Base-by-base conservation (phyloP, 2,888 invertebrate genomes). In the Drosophila imparisetae region DNA sequence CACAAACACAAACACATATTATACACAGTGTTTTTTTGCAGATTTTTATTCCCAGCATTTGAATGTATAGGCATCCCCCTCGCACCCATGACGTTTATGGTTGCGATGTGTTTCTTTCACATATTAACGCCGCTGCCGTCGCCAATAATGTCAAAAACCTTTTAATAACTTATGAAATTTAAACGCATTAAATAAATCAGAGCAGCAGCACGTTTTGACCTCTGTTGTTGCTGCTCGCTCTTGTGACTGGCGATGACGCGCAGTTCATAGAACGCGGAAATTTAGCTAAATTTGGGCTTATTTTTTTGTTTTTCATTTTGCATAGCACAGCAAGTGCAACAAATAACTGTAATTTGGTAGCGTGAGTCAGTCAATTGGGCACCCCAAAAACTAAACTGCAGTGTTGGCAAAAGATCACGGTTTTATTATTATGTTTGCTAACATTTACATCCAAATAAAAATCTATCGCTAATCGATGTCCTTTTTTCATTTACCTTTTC, bases 181-280 rank as follows among this genome's bases (percentile, higher is more conserved):
- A 40, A 72, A 60, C 72, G 53, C 80, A 76, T 81, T 66, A 13
- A 53, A 68, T 73, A 68, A 73, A 69, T 58, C 69, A 59, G 63
- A 58, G 58, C 61, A 52, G 65, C 49, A 83, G 75, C 85, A 90
- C 90, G 85, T 89, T 90, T 75, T 88, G 83, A 86, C 84, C 86
- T 89, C 64, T 66, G 48, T 61, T 65, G 63, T 52, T 58, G 78
- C 29, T 67, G 53, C 40, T 54, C 10, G 27, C 24, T 24, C 15
- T 45, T 45, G 24, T 45, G 21, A 45, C 21, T 45, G 15, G 4
- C 8, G 74, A 29, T 62, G 66, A 52, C 66, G 72, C 57, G 75
- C 49, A 72, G 86, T 87, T 83, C 88, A 83, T 80, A 89, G 89
- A 89, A 85, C 90, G 86, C 90, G 83, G 88, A 85, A 87, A 87